phyloP scores from a whole-genome alignment of 64 coral and sea anemone species.

The Montipora capricornis region DNA sequence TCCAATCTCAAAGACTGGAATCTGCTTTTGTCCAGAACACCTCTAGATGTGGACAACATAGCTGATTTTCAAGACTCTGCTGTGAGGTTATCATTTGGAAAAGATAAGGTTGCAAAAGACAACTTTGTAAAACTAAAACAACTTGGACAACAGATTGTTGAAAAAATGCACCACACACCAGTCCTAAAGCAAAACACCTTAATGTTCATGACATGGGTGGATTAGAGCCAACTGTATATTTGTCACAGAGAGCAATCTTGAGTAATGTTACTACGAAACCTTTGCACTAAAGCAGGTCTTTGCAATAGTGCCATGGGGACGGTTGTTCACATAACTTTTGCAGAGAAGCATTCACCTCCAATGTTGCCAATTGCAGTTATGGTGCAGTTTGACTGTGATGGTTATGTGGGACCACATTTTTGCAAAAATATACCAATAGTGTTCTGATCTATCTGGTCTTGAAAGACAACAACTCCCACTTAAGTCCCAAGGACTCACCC shows the following conservation, averaged over 20 bases:
- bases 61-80: neutral
- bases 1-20: slow-evolving; percentile 70
- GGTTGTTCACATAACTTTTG: slow-evolving; percentile 8
- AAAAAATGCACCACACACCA: neutral
- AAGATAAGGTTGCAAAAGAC: slow-evolving; percentile 14
- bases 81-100: neutral
- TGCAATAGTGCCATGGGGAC: slow-evolving; percentile 42
- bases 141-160: slow-evolving; percentile 12
- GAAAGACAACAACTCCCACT: slow-evolving; percentile 39
- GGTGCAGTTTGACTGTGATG: slow-evolving; percentile 22
- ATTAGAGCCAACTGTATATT: too few species aligned
- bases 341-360: slow-evolving; percentile 18
- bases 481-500: slow-evolving; percentile 55
- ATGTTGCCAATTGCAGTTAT: slow-evolving; percentile 57
- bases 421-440: slow-evolving; percentile 18
- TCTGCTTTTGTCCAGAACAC: slow-evolving; percentile 34
- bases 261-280: too few species aligned
- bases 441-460: neutral
- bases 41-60: neutral
- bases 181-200: too few species aligned
- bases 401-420: slow-evolving; percentile 62
- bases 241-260: too few species aligned
- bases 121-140: neutral
- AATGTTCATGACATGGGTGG: too few species aligned
- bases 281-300: too few species aligned